Evolutionary conservation across 2,113 vertebrate genomes (phyloP), one percentile per base, ranked within the genome.

Genomic region (Heterocephalus glaber): DNA sequence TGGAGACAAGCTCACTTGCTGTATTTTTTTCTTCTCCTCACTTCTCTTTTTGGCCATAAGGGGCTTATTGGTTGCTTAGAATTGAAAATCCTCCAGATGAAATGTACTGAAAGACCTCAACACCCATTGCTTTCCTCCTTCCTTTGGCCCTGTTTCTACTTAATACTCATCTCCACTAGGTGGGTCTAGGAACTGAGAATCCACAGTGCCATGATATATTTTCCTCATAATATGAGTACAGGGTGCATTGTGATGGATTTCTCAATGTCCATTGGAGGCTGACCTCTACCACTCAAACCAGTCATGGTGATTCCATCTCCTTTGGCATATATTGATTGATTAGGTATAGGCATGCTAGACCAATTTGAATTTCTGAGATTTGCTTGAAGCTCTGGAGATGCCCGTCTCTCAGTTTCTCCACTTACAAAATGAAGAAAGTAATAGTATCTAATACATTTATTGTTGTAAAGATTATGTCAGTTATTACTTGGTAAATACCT

Each of bases 291-390:
- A 38, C 16, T 68, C 24, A 14, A 54, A 68, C 60, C 6, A 41
- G 7, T 61, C 20, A 54, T 1, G 3, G 22, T 44, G 80, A 68
- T 80, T 91, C 33, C 1, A 7, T 47, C 33, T 89, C 44, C 41
- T 47, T 49, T 84, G 68, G 8, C 35, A 33, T 22, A 12, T 22
- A 28, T 17, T 47, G 7, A 52, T n/a, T 56, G 7, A 52, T n/a
- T 56, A 95, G 90, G 19, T 60, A 1, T 82, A 61, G 47, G 14
- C 3, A 63, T 20, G 10, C 49, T 38, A 47, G 22, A 30, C 52
- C n/a, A 88, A 4, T 63, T 72, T 92, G 44, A 5, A 81, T n/a
- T 54, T 85, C 38, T 65, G 41, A 81, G 54, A 92, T 92, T 89
- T 86, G 5, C 47, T 41, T 41, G 41, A 92, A 74, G 61, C 5